A percentile compares a stretch with the other conserved stretches of the same genome.
phyloP scores from a whole-genome alignment of 35 echinoderm and acorn worm genomes.

The Chiridota heheva region DNA sequence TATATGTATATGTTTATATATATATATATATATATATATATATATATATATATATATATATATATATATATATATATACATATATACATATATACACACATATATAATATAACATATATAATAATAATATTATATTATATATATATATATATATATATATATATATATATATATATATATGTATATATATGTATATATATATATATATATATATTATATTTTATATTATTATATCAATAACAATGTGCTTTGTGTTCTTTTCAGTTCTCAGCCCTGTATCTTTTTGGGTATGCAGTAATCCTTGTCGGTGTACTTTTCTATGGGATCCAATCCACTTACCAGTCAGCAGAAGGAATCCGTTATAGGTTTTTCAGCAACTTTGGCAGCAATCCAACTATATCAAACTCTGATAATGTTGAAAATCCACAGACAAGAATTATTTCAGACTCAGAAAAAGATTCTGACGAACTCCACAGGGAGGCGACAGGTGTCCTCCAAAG shows the following conservation, averaged over 20 bases:
- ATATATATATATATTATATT: background rate
- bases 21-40: too few species aligned
- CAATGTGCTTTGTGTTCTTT: too few species aligned
- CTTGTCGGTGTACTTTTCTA: conserved; percentile 61
- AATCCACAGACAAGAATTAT: too few species aligned
- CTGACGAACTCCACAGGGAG: too few species aligned
- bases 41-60: too few species aligned
- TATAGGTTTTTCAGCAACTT: conserved; percentile 68
- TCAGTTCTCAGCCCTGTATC: conserved; percentile 71
- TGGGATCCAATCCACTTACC: conserved; percentile 41
- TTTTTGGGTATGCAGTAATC: conserved; percentile 64
- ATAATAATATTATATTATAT: background rate
- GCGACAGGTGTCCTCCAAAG: too few species aligned
- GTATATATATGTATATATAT: background rate
- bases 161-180: background rate
- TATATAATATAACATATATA: background rate
- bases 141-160: background rate
- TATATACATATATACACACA: background rate
- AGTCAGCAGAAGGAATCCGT: conserved; percentile 7
- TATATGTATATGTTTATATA: too few species aligned
- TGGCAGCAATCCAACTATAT: too few species aligned
- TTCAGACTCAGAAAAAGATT: too few species aligned
- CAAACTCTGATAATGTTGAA: too few species aligned
- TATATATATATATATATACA: too few species aligned
- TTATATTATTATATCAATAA: too few species aligned